These are phyloP conservation scores for Leptothorax acervorum DNA, from an alignment of 2,888 invertebrate species.

Conservation along the genomic window DNA sequence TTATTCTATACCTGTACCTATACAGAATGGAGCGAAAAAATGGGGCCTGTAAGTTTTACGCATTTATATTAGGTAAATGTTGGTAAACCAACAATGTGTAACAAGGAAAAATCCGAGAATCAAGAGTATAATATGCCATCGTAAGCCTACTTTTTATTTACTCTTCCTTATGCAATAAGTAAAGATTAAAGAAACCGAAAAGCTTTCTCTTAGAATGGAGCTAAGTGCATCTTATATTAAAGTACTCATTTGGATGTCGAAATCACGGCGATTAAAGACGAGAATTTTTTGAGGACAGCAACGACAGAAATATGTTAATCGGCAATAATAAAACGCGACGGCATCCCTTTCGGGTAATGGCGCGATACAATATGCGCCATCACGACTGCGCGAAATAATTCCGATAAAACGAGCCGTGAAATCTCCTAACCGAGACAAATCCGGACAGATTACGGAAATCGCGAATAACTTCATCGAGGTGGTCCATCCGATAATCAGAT, in stretches of 20 bases:
- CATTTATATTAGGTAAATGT: background rate
- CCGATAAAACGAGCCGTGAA: slow-evolving; percentile 53
- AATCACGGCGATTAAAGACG: slow-evolving; percentile 9
- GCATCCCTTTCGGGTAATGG: slow-evolving; percentile 51
- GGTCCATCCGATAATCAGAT: slow-evolving; percentile 58
- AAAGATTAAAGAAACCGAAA: background rate
- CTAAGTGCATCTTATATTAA: background rate
- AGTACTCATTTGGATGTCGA: background rate
- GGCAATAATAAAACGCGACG: slow-evolving; percentile 37
- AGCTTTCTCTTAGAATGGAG: background rate
- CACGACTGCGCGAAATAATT: slow-evolving; percentile 52
- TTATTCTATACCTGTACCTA: background rate
- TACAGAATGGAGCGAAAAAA: background rate
- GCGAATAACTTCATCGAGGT: slow-evolving; percentile 56
- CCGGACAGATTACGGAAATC: slow-evolving; percentile 56
- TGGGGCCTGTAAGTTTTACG: background rate
- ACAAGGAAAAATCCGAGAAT: background rate
- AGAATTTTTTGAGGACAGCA: slow-evolving; percentile 1
- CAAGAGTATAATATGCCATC: background rate
- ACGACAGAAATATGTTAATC: slow-evolving; percentile 49
- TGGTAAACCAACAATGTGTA: background rate
- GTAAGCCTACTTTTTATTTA: background rate
- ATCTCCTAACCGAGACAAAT: slow-evolving; percentile 50
- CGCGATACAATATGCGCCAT: slow-evolving; percentile 54
- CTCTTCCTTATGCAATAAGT: background rate